A percentile compares a stretch with the other conserved stretches of the same genome.
Conservation (phyloP, 2,113 vertebrate species). For the Sylvia atricapilla region DNA sequence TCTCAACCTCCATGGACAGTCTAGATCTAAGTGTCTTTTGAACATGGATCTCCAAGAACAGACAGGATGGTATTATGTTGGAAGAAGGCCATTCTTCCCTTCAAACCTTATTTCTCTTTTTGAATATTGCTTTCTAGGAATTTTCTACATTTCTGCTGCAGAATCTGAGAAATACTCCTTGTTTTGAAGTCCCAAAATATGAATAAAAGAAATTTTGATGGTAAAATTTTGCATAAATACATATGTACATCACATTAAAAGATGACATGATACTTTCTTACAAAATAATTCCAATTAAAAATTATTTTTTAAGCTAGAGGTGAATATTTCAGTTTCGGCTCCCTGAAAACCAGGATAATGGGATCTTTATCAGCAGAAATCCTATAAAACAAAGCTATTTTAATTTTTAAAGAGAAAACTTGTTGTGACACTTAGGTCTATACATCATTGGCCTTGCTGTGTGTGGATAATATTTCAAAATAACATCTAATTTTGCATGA, state of each 20-base stretch:
- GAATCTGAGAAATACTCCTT: background rate
- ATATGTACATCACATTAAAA: background rate
- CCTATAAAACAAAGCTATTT: background rate
- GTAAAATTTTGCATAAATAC: background rate
- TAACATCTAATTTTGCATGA: background rate
- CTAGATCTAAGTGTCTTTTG: background rate
- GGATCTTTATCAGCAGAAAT: background rate
- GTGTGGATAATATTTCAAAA: background rate
- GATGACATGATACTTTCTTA: background rate
- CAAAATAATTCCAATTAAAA: background rate
- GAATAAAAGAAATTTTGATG: background rate
- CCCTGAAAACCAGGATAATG: background rate
- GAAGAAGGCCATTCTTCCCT: background rate
- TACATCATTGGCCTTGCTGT: background rate
- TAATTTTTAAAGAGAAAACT: background rate
- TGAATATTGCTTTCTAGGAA: background rate
- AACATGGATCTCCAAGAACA: background rate
- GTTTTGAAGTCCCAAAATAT: background rate
- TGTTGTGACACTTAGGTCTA: background rate
- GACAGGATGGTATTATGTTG: background rate
- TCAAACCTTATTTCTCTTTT: background rate
- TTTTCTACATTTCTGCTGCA: background rate
- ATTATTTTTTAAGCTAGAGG: background rate
- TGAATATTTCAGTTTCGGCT: background rate
- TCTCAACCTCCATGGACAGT: background rate